Evolutionary conservation across 2,113 vertebrate species (phyloP).

Genomic region (Microtus ochrogaster): DNA sequence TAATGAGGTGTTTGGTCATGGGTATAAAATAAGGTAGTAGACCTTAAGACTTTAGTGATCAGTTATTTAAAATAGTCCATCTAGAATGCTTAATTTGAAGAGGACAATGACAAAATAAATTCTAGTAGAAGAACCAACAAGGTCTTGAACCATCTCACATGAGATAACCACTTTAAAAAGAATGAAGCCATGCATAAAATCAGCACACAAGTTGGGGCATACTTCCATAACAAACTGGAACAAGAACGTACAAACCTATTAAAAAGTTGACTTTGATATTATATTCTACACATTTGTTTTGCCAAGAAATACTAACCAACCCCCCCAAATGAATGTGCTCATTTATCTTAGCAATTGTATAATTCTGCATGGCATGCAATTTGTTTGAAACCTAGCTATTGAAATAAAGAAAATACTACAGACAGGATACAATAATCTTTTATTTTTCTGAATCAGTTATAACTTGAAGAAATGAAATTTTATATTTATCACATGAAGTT

Average conservation of each 20-base stretch:
- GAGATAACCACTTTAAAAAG: constrained; percentile 11
- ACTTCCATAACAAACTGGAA: not conserved
- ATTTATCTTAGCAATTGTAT: constrained; percentile 31
- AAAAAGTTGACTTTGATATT: constrained; percentile 3
- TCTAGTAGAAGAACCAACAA: not conserved
- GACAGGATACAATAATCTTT: constrained; percentile 37
- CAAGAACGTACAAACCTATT: not conserved
- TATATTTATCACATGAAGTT: constrained; percentile 10
- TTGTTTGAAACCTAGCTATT: constrained; percentile 47
- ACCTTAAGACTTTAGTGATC: not conserved
- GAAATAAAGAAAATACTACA: constrained; percentile 55
- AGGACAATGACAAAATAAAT: constrained; percentile 5
- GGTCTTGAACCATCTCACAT: not conserved
- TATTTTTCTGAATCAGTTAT: constrained; percentile 34
- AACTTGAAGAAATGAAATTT: constrained; percentile 68
- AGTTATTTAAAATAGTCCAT: not conserved
- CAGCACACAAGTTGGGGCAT: not conserved
- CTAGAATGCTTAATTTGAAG: not conserved
- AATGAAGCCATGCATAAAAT: not conserved
- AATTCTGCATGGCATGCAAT: not conserved
- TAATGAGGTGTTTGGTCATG: not conserved
- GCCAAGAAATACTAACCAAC: constrained; percentile 20
- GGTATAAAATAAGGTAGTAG: not conserved
- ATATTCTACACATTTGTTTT: not conserved
- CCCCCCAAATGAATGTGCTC: not conserved